Evolutionary conservation across 2,888 invertebrate genomes (phyloP), one percentile per base, ranked within the genome.

Genomic region (Willowsia nigromaculata): DNA sequence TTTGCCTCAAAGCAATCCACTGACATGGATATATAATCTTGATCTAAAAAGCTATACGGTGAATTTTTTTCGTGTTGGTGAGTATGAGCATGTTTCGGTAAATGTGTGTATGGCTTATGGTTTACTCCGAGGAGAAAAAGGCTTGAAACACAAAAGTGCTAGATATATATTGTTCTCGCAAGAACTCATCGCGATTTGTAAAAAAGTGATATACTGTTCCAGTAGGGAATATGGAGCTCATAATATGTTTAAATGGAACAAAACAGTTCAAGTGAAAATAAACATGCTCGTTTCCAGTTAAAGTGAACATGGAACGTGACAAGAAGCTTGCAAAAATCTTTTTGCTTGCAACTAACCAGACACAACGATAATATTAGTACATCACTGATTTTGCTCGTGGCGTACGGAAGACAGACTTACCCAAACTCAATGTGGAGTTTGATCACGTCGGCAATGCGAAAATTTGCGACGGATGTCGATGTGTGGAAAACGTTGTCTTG

Each of bases 241-340:
- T 30, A 33, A 15, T n/a, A 11, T 65, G 65, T 65, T 65, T 15
- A 65, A 65, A 25, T 65, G 37, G 65, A 7, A n/a, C 15, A 65
- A 62, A 65, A 65, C 65, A 65, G 65, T 33, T 65, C 65, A 65
- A 65, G 33, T 37, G 33, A 65, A 65, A 65, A 65, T 65, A 65
- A 65, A 33, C 65, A 65, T 65, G 15, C 4, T 62, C 27, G 30
- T 30, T 62, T 62, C 30, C 62, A 30, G 15, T 30, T 30, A 30
- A 30, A 4, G 27, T 30, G 62, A 30, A 62, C 15, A 62, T 30
- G 27, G 30, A 62, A 62, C 62, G 62, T 62, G 62, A 62, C 62
- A 62, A 62, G 15, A 30, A 30, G 62, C 30, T 62, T 62, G 11
- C 62, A 30, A 13, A 3, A 1, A 62, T 56, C 56, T 50, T 50